These are phyloP conservation scores for Orchesellides sinensis DNA, from an alignment of 2,888 invertebrate genomes.

Conservation along the genomic window DNA sequence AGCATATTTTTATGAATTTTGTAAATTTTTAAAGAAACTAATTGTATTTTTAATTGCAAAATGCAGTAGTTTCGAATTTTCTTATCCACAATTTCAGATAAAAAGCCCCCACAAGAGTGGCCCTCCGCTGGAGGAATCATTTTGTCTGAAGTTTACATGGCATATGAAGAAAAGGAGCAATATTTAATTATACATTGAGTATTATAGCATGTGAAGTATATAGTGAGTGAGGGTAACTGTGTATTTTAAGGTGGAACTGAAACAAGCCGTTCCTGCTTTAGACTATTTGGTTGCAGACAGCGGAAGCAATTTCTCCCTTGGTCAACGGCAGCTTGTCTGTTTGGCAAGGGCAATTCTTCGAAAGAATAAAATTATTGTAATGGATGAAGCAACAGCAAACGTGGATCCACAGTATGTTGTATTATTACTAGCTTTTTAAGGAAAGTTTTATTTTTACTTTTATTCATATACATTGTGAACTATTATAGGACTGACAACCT, in stretches of 20 bases:
- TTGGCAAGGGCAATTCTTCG: conserved; percentile 70
- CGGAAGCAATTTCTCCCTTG: conserved; percentile 84
- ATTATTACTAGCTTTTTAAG: not conserved
- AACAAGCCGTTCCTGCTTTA: conserved; percentile 83
- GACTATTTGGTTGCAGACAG: conserved; percentile 86
- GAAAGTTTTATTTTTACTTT: not conserved
- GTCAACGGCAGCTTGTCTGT: conserved; percentile 70
- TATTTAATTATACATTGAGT: too few species aligned
- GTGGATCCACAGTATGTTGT: conserved; percentile 60
- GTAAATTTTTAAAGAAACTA: too few species aligned
- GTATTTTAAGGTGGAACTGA: conserved; percentile 89
- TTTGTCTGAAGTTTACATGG: conserved; percentile 81
- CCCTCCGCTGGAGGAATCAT: conserved; percentile 83
- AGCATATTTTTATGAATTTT: too few species aligned
- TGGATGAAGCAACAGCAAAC: conserved; percentile 73
- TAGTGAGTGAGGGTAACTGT: too few species aligned
- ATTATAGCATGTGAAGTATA: too few species aligned
- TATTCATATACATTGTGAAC: not conserved
- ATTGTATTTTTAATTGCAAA: too few species aligned
- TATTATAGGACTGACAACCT: conserved; percentile 54
- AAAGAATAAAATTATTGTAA: conserved; percentile 67
- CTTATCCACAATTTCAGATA: conserved; percentile 39
- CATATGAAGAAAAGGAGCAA: conserved; percentile 86
- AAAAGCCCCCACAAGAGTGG: conserved; percentile 81
- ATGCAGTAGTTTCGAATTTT: too few species aligned